These are phyloP conservation scores for Drosophila sp. DNA, from an alignment of 1,140 invertebrate species.

Conservation along the genomic window DNA sequence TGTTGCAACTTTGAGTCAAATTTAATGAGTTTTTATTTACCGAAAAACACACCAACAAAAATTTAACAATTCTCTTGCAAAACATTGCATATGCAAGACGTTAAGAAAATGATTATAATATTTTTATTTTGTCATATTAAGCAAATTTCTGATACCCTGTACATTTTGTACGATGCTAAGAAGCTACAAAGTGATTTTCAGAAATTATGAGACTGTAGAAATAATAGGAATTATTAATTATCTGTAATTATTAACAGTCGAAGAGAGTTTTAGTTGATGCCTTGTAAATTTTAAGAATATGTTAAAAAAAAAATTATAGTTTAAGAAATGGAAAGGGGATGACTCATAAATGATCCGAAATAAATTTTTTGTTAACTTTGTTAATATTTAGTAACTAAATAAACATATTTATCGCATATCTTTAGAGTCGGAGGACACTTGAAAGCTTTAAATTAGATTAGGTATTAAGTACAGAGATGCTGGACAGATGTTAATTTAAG, in stretches of 20 bases:
- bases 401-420: too few species aligned
- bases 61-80: constrained; percentile 15
- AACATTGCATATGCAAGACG: constrained; percentile 3
- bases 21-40: constrained; percentile 20
- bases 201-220: background rate
- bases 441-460: too few species aligned
- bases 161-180: background rate
- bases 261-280: too few species aligned
- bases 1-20: constrained; percentile 31
- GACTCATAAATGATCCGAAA: too few species aligned
- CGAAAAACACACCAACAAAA: constrained; percentile 16
- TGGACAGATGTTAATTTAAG: too few species aligned
- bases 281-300: too few species aligned
- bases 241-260: background rate
- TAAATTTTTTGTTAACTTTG: too few species aligned
- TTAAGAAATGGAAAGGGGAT: too few species aligned
- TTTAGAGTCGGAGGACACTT: too few species aligned
- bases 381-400: too few species aligned
- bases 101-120: constrained; percentile 15
- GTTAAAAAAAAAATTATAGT: too few species aligned
- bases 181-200: background rate
- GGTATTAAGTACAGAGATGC: too few species aligned
- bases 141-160: background rate
- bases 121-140: constrained; percentile 21
- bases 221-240: background rate